These are phyloP conservation scores for Chloropsis cyanopogon DNA, from an alignment of 2,113 vertebrate genomes.

Conservation along the genomic window DNA sequence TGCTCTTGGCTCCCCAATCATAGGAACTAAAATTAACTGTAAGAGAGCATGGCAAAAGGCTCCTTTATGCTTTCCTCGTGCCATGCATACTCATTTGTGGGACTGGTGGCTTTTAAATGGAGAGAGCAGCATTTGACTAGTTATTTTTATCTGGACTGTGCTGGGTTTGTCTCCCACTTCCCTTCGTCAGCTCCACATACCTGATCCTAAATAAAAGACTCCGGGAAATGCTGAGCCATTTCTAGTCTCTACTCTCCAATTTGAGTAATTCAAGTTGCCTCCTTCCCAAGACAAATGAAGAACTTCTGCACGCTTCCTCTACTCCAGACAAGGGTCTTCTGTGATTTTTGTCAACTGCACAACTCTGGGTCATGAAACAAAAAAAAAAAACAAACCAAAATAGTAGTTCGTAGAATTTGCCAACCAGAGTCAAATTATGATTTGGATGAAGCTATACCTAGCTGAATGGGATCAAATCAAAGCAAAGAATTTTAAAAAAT, in stretches of 20 bases:
- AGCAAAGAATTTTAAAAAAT: neutral
- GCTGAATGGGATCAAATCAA: constrained; percentile 30
- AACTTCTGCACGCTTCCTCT: neutral
- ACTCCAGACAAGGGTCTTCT: neutral
- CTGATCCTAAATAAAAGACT: constrained; percentile 5
- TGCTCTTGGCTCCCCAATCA: neutral
- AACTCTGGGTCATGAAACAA: neutral
- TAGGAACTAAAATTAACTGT: neutral
- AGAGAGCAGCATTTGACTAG: neutral
- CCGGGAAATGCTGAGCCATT: neutral
- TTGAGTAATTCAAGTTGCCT: neutral
- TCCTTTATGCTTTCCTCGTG: neutral
- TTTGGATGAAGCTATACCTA: constrained; percentile 30
- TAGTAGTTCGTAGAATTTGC: neutral
- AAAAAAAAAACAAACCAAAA: neutral
- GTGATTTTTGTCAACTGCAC: neutral
- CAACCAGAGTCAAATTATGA: neutral
- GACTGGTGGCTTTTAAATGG: constrained; percentile 3
- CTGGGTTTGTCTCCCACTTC: neutral
- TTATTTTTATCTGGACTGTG: constrained; percentile 32
- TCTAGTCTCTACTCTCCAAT: neutral
- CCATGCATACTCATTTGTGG: neutral
- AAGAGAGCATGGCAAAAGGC: neutral
- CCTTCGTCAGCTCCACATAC: neutral
- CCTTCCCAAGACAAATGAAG: neutral